These are phyloP conservation scores for Sphaerophoria rueppellii DNA, from an alignment of 2,888 invertebrate genomes.

Conservation along the genomic window DNA sequence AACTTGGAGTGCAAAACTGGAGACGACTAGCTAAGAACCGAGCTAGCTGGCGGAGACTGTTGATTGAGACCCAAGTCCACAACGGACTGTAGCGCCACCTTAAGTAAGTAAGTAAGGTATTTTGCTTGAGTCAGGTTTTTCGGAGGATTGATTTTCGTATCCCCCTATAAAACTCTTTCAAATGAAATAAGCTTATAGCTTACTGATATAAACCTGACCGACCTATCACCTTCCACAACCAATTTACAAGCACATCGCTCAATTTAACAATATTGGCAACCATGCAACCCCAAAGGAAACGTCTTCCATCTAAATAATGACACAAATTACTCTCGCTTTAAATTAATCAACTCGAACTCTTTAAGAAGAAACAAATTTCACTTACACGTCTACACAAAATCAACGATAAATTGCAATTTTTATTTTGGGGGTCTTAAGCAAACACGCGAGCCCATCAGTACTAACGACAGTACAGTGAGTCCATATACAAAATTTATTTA, in stretches of 20 bases:
- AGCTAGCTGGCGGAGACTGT: no score
- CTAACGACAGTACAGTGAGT: neutral
- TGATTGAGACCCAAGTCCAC: no score
- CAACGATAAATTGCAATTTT: slow-evolving; percentile 58
- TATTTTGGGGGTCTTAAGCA: slow-evolving; percentile 1
- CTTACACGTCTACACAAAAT: slow-evolving; percentile 41
- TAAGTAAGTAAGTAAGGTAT: no score
- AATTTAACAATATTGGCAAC: neutral
- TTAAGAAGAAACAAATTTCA: slow-evolving; percentile 29
- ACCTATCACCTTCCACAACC: no score
- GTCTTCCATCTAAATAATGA: slow-evolving; percentile 21
- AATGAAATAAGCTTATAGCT: no score
- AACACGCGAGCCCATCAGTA: neutral
- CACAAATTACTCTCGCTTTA: slow-evolving; percentile 43
- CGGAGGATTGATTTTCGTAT: no score
- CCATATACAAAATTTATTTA: slow-evolving; percentile 24
- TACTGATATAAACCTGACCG: no score
- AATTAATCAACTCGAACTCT: slow-evolving; percentile 16
- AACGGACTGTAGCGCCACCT: no score
- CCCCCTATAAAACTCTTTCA: no score
- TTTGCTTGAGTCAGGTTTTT: no score
- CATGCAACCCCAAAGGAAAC: neutral
- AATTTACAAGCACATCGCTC: neutral
- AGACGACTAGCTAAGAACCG: no score
- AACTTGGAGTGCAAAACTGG: no score